phyloP scores from a whole-genome alignment of 1,140 invertebrate genomes.

The Cepaea nemoralis region DNA sequence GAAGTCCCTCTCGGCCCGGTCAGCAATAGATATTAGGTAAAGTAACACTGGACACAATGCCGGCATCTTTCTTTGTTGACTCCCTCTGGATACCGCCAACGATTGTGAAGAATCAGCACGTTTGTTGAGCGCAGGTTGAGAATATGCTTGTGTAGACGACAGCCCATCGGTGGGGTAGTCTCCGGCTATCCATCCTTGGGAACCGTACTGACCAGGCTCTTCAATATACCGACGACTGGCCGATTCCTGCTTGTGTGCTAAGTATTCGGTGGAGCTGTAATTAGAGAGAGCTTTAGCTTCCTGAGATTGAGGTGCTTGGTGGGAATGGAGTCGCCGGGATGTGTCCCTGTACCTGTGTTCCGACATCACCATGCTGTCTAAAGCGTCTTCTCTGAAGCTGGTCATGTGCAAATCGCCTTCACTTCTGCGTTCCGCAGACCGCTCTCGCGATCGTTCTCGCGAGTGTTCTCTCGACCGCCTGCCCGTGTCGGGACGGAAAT shows the following conservation, averaged over 20 bases:
- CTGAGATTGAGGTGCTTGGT: background rate
- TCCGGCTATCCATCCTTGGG: conserved; percentile 13
- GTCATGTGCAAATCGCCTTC: conserved; percentile 29
- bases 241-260: conserved; percentile 66
- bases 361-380: conserved; percentile 17
- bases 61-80: conserved; percentile 44
- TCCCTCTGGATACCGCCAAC: conserved; percentile 3
- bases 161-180: conserved; percentile 25
- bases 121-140: conserved; percentile 41
- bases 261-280: conserved; percentile 70
- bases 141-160: background rate
- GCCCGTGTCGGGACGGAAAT: conserved; percentile 28
- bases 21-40: conserved; percentile 61
- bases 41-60: conserved; percentile 63
- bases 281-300: conserved; percentile 43
- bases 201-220: background rate
- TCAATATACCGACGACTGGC: conserved; percentile 50
- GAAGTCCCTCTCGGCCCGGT: conserved; percentile 49
- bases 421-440: conserved; percentile 34
- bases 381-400: background rate
- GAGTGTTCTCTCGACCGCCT: conserved; percentile 32
- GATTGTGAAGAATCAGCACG: conserved; percentile 44
- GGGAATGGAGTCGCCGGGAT: background rate
- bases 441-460: conserved; percentile 32
- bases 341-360: background rate